Evolutionary conservation across 2,113 vertebrate species (phyloP).

Genomic region (Neolamprologus sp.): DNA sequence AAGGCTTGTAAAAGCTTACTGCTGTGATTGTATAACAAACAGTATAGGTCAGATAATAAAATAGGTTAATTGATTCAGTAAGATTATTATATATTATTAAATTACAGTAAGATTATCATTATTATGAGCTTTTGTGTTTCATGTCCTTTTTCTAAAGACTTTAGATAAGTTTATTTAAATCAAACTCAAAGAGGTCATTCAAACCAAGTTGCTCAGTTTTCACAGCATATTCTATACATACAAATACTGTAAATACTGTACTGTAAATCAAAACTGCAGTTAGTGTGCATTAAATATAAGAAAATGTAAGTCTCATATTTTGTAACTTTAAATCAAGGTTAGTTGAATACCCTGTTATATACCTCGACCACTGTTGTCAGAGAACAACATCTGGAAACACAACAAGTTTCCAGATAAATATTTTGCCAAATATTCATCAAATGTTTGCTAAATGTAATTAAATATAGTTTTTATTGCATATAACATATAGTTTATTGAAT

Average conservation of each 20-base stretch:
- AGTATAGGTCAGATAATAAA: not conserved
- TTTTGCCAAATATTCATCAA: not conserved
- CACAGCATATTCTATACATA: not conserved
- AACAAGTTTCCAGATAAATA: not conserved
- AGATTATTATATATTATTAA: not conserved
- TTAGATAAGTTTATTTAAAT: not conserved
- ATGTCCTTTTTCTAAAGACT: rapidly evolving
- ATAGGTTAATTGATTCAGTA: not conserved
- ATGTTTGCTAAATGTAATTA: not conserved
- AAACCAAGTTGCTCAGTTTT: not conserved
- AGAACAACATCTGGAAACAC: not conserved
- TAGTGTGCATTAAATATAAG: rapidly evolving
- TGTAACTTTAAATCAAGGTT: not conserved
- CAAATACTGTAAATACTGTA: not conserved
- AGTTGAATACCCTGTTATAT: no score
- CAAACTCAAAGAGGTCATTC: rapidly evolving
- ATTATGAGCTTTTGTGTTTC: not conserved
- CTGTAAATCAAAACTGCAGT: not conserved
- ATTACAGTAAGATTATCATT: not conserved
- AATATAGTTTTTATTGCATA: not conserved
- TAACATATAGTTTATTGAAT: not conserved
- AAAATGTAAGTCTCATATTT: rapidly evolving
- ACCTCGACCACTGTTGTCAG: not conserved
- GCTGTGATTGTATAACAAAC: not conserved
- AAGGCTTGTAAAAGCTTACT: not conserved